Conservation (phyloP, 2,113 vertebrate genomes). For the Hylia prasina region DNA sequence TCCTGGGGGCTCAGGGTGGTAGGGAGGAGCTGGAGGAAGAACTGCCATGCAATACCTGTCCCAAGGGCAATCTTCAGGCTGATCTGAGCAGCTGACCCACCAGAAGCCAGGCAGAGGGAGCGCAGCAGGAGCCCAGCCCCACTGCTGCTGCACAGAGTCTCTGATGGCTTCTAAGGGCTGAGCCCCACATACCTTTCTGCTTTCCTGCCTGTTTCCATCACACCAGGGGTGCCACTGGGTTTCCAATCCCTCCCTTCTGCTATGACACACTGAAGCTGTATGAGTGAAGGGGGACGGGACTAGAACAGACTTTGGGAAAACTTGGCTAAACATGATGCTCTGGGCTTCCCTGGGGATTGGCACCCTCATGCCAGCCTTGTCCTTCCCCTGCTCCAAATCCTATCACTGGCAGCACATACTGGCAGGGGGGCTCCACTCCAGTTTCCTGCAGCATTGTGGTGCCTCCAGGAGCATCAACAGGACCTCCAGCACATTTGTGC, state of each 20-base stretch:
- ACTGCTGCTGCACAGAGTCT: background rate
- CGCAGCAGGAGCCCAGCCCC: background rate
- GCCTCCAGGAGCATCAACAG: background rate
- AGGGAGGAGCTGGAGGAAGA: background rate
- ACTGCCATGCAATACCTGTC: rapidly evolving
- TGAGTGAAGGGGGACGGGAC: rapidly evolving
- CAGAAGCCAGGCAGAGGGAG: background rate
- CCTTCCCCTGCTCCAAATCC: background rate
- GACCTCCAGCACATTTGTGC: background rate
- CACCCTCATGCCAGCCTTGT: background rate
- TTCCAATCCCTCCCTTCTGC: background rate
- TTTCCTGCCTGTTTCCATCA: background rate
- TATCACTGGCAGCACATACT: rapidly evolving
- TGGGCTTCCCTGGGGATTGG: background rate
- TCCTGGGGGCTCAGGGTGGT: background rate
- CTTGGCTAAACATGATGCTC: background rate
- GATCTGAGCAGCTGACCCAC: background rate
- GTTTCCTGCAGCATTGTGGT: background rate
- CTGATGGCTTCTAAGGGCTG: background rate
- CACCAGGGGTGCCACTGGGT: too few relatives aligned
- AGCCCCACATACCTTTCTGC: background rate
- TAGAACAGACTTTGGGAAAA: background rate
- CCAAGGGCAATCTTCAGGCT: rapidly evolving
- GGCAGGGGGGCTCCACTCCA: background rate
- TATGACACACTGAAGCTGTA: background rate